phyloP scores from a whole-genome alignment of 2,797 vertebrate species.

The Acanthornis magna region DNA sequence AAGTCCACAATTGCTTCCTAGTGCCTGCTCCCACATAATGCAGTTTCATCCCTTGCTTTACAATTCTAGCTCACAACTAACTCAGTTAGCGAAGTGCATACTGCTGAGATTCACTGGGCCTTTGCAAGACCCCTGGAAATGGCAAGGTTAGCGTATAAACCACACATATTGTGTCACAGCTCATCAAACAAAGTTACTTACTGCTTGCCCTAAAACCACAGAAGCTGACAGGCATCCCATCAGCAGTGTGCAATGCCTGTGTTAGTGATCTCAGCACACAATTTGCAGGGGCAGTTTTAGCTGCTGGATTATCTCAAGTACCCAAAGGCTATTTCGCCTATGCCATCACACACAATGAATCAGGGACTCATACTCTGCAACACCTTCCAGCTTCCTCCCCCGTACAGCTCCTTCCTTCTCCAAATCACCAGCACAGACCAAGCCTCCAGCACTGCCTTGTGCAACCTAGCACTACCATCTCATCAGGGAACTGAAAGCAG shows the following conservation, averaged over 20 bases:
- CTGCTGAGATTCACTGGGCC: not conserved
- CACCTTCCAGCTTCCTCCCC: not conserved
- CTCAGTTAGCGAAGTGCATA: not conserved
- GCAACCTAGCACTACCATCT: not conserved
- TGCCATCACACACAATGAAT: not conserved
- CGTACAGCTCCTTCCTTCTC: not conserved
- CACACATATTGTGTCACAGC: not conserved
- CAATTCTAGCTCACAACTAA: not conserved
- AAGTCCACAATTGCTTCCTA: not conserved
- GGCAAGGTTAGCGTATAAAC: not conserved
- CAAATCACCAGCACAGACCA: not conserved
- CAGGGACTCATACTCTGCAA: not conserved
- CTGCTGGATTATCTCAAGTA: not conserved
- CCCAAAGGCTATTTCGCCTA: not conserved
- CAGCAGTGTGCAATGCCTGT: not conserved
- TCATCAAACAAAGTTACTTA: not conserved
- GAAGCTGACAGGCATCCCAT: not conserved
- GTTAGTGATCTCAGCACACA: not conserved
- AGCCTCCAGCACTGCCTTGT: not conserved
- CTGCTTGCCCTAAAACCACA: not conserved
- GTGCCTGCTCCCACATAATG: not conserved
- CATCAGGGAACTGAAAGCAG: not conserved
- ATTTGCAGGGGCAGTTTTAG: not conserved
- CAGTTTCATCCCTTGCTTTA: not conserved
- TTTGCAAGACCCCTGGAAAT: not conserved